Conservation (phyloP, 2,113 vertebrate species). For the Neotragus pygmaeus region DNA sequence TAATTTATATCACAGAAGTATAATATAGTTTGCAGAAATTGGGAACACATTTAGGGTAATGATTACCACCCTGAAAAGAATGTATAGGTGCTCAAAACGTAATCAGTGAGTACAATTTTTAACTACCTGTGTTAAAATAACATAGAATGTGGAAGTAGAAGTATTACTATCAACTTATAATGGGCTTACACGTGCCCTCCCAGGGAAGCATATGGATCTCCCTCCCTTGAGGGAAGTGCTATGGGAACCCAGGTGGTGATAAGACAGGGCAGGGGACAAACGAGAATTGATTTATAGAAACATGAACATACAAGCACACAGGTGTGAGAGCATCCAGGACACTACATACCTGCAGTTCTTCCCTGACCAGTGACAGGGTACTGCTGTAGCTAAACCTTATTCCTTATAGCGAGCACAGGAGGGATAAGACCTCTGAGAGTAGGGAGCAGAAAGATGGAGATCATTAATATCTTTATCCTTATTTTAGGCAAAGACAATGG, state of each 20-base stretch:
- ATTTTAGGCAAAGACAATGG: neutral
- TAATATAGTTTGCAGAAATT: neutral
- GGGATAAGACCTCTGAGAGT: neutral
- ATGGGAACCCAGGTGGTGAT: neutral
- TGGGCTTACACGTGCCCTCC: neutral
- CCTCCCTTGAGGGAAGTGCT: neutral
- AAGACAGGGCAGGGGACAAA: neutral
- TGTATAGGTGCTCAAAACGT: neutral
- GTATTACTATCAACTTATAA: neutral
- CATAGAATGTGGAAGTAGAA: neutral
- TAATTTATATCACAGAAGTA: neutral
- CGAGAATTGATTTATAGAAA: neutral
- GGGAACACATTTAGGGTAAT: slow-evolving; percentile 9
- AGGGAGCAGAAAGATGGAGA: neutral
- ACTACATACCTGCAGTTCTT: neutral
- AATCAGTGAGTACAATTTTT: slow-evolving; percentile 16
- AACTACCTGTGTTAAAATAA: neutral
- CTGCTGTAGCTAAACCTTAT: neutral
- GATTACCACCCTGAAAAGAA: neutral
- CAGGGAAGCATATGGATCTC: neutral
- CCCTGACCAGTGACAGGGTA: neutral
- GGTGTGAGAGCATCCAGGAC: neutral
- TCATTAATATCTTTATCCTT: neutral
- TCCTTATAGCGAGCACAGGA: neutral
- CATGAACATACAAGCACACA: neutral